Evolutionary conservation across 2,113 vertebrate genomes (phyloP).

Genomic region (Seriola rivoliana): DNA sequence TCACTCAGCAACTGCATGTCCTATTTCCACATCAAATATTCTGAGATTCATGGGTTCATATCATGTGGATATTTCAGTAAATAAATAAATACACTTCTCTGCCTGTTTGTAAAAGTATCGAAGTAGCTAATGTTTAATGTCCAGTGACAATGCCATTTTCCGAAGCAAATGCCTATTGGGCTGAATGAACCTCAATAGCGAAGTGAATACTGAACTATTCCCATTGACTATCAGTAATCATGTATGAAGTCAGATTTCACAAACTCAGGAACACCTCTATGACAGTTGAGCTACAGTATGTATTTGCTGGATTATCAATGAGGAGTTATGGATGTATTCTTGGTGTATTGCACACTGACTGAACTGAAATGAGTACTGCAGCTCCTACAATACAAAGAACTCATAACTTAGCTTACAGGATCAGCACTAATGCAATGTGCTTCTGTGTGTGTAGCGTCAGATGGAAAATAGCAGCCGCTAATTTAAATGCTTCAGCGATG

Average conservation of each 20-base stretch:
- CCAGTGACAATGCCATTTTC: not conserved
- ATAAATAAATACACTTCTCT: not conserved
- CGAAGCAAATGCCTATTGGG: not conserved
- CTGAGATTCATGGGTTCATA: not conserved
- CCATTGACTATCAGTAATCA: not conserved
- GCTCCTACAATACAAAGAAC: not conserved
- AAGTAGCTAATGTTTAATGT: not conserved
- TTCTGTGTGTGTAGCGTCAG: not conserved
- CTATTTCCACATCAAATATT: not conserved
- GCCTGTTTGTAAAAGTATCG: not conserved
- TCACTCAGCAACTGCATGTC: not conserved
- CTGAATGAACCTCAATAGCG: not conserved
- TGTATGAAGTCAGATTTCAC: not conserved
- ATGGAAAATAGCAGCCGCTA: slow-evolving; percentile 44
- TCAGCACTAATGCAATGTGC: not conserved
- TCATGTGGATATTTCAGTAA: not conserved
- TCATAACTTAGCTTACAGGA: not conserved
- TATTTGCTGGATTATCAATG: not conserved
- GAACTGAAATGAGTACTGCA: not conserved
- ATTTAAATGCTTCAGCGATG: slow-evolving; percentile 21
- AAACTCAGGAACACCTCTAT: not conserved
- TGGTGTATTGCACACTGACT: not conserved
- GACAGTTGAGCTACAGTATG: not conserved
- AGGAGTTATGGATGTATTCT: not conserved
- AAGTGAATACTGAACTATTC: not conserved